Percentiles rank a stretch among this genome's conserved stretches.
phyloP scores from a whole-genome alignment of 1,140 invertebrate species.

The Oedothorax gibbosus region DNA sequence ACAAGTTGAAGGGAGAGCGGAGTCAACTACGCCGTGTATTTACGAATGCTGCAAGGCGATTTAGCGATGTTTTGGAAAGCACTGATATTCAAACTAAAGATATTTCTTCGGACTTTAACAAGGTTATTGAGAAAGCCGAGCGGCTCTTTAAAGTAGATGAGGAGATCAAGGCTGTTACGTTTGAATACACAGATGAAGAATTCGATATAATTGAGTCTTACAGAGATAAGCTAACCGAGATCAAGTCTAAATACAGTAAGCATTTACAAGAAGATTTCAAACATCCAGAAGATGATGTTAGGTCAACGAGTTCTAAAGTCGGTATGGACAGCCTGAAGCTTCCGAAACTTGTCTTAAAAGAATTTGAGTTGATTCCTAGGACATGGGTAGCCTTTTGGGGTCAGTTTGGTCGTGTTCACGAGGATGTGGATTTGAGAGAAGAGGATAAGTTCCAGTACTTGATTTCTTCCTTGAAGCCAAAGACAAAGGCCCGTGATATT shows the following conservation, averaged over 20 bases:
- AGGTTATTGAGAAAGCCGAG: neutral
- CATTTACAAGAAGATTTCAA: neutral
- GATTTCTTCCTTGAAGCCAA: neutral
- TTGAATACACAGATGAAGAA: neutral
- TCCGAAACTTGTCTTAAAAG: neutral
- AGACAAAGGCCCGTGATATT: constrained; percentile 1
- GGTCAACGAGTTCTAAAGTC: neutral
- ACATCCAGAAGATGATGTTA: neutral
- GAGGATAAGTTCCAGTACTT: constrained; percentile 14
- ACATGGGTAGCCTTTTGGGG: constrained; percentile 4
- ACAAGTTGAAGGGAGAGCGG: too few relatives aligned
- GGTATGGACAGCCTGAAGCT: neutral
- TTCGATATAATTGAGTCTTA: neutral
- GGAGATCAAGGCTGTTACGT: neutral
- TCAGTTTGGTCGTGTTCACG: neutral
- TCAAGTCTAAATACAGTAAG: neutral
- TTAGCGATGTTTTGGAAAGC: too few relatives aligned
- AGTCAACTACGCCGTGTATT: too few relatives aligned
- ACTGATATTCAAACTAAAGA: neutral
- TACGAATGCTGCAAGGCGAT: too few relatives aligned
- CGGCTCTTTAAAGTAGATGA: neutral
- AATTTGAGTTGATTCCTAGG: constrained; percentile 2
- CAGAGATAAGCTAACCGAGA: neutral
- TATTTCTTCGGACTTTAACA: neutral
- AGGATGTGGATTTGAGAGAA: neutral